Conservation (phyloP, 2,797 vertebrate genomes). For the Phrynocephalus guinanensis region DNA sequence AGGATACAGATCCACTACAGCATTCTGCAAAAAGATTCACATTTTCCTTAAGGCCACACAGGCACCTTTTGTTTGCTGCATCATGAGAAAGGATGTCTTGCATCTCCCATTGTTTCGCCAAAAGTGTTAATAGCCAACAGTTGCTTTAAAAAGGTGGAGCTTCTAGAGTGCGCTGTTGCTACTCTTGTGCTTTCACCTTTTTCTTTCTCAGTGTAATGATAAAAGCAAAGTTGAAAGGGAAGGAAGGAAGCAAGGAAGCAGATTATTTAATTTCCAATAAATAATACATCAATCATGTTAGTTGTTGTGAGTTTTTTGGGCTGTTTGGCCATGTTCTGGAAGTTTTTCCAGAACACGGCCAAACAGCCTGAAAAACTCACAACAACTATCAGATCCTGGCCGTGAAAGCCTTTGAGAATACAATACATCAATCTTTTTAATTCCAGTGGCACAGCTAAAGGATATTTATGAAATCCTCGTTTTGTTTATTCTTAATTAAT, state of each 20-base stretch:
- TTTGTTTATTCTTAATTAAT: neutral
- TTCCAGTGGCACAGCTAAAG: neutral
- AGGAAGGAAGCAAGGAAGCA: neutral
- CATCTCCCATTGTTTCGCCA: neutral
- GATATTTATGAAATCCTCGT: neutral
- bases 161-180: slow-evolving; percentile 15
- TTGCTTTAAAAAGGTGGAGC: neutral
- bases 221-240: neutral
- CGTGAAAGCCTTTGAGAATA: too few species aligned
- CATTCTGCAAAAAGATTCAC: neutral
- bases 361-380: too few species aligned
- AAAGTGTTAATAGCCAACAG: neutral
- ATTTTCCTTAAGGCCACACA: neutral
- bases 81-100: neutral
- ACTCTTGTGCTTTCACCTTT: neutral
- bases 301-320: too few species aligned
- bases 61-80: neutral
- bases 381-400: too few species aligned
- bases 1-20: neutral
- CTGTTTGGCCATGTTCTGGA: too few species aligned
- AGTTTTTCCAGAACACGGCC: too few species aligned
- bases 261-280: neutral
- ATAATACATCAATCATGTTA: too few species aligned
- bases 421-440: neutral
- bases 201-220: neutral